Evolutionary conservation across 2,888 invertebrate species (phyloP), one percentile per base, ranked within the genome.

Genomic region (Podotricha telesiphe): DNA sequence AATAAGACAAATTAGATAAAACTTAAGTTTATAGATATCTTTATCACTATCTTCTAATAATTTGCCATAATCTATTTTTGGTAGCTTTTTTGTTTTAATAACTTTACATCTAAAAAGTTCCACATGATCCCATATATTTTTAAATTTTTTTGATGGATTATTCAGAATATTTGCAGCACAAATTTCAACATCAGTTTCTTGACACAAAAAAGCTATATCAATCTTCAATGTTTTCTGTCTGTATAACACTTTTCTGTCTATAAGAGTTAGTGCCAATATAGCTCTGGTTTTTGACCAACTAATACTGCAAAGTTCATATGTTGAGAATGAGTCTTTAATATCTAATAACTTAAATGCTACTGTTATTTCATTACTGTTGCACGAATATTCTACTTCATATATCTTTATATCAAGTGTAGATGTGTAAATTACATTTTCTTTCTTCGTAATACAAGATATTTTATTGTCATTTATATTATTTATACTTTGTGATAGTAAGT

Each of bases 381-480:
- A n/a, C 15, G 11, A 68, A 17, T 82, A 73, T 62, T 78, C 73
- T 15, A 89, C 71, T 79, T 79, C 84, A 70, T 80, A 90, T 47
- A 89, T 75, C 64, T 83, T 80, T 56, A 80, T 77, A 76, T 91
- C 88, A 1, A 83, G 67, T 4, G 87, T 89, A 13, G 81, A 75
- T 10, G 88, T 42, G 69, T 82, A 86, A 65, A 85, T 75, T 1
- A 70, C 73, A 50, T 81, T 71, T 1, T 73, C 65, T 1, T 75
- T 68, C 58, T 81, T 79, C 4, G 73, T 77, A 17, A 92, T 79
- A 53, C 77, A 77, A 42, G 85, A 80, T 65, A 92, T 87, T 78
- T 79, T 81, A 50, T 86, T 75, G 76, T 92, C 92, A 78, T 89
- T 90, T 0, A 91, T 69, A 70, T 87, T 87, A 42, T 82, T 79